Base-by-base conservation (phyloP, 2,888 invertebrate species). In the Orthosia gracilis region DNA sequence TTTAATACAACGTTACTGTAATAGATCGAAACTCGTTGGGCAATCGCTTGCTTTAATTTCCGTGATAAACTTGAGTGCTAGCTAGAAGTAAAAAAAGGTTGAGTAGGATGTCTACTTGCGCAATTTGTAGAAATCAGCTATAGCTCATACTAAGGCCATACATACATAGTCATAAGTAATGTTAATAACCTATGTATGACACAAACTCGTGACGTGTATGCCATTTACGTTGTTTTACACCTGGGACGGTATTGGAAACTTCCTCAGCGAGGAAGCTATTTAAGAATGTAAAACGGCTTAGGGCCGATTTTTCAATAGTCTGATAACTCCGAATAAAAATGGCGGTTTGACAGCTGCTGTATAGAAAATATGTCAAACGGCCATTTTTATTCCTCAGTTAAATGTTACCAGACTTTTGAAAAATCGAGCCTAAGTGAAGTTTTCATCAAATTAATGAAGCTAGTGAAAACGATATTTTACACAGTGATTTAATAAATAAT, bases 1-100 rank as follows among this genome's bases (percentile, higher is more conserved):
- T 85, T 83, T 87, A 85, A 85, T 83, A 83, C 83, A 78, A 77
- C 70, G 73, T 78, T 77, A 76, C 64, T 79, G 72, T 86, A 69
- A 73, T 81, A 72, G 69, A 85, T 87, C 71, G 73, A 76, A 69
- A 66, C 76, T 74, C 12, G 72, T 84, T 86, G 70, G 57, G 66
- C 54, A 79, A 85, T 63, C 61, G 55, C 11, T 54, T 57, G 65
- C 12, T 66, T 61, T 65, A 21, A 66, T 74, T 78, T 71, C 57
- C 64, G 69, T 69, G 67, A 52, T 80, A 70, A 72, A 69, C 59
- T 73, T 76, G 62, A 21, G 49, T 52, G 76, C 40, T 18, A 45
- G 45, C 40, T 40, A 18, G 49, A 18, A 21, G 13, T 23, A 70
- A 26, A 71, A 76, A 80, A 67, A 67, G n/a, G 23, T 61, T 59